Evolutionary conservation across 2,797 vertebrate species (phyloP), one percentile per base, ranked within the genome.

Genomic region (Leuciscus waleckii): DNA sequence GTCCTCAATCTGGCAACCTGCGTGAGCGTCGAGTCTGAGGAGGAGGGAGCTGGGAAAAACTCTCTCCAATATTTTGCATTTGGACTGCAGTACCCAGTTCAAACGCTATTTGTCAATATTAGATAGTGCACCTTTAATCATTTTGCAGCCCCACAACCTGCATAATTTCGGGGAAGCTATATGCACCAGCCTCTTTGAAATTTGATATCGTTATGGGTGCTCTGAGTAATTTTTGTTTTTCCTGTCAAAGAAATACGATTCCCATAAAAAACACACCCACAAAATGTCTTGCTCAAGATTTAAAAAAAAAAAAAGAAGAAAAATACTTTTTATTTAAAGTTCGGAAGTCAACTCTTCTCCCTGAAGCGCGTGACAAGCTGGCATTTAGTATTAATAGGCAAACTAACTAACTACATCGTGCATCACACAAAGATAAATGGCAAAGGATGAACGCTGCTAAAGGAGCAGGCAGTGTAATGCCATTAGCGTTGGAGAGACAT

Each of bases 401-500:
- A 79, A 58, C 26, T 35, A 74, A 79, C 46, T 49, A 49, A 49
- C 46, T 49, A 16, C 26, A 78, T 81, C 63, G 21, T 84, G 79
- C 74, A 58, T 56, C 41, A 76, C 79, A 19, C 56, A 70, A 69
- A 39, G 82, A 85, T 68, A 83, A 82, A 85, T 88, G 82, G 51
- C 67, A 85, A 83, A 39, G 75, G 73, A 85, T 84, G 84, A 87
- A 68, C 6, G 39, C 46, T 43, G 61, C 54, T 32, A 69, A 79
- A 79, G 41, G 56, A 85, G 77, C 65, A 79, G 83, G 39, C 67
- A 63, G 81, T 82, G 85, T 86, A 88, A 88, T 85, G 77, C 58
- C 77, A 88, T 90, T 87, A 88, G 89, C 56, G 75, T 86, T 85
- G 81, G 74, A 86, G 87, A 87, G 79, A 83, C 87, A 86, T 81